Evolutionary conservation across 1,140 invertebrate genomes (phyloP), one percentile per base, ranked within the genome.

Genomic region (Hylaeus volcanicus): DNA sequence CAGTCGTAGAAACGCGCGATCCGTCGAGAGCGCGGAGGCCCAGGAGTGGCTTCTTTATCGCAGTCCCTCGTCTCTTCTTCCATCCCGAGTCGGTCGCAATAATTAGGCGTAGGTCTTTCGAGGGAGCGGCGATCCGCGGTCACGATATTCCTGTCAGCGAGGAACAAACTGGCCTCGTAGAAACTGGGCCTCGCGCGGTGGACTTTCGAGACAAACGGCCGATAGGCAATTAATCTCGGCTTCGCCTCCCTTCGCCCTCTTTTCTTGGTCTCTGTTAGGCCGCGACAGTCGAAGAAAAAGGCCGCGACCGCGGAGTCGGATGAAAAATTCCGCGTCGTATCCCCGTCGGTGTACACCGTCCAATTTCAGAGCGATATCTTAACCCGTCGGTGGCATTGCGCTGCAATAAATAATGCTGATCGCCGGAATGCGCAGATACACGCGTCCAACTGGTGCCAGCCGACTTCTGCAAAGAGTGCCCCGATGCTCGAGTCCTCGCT

Each of bases 341-440:
- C 83, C 80, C 65, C 56, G 61, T 75, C 75, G 72, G 75, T 72
- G 68, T 64, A 72, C 88, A 79, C 81, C 88, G 79, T 88, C 88
- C 88, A 89, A 90, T 90, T 91, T 85, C 65, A 90, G 83, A 81
- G 87, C 84, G 86, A 88, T 90, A 90, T 90, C 89, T 88, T 89
- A 88, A 91, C 86, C 87, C 86, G 85, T 75, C 87, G 84, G 83
- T 87, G 61, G 84, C 72, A 74, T 81, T 88, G 76, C 83, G 76
- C 70, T 56, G 86, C 84, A 81, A 88, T 90, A 90, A 90, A 90
- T 89, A 90, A 88, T 81, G 64, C 72, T 58, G 8, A 3, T 12
- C 43, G 60, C n/a, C 9, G 60, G 26, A 41, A 58, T 51, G 60
- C 55, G 5, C 12, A 56, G 81, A 80, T 83, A 80, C 65, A 78